Base-by-base conservation (phyloP, 2,888 invertebrate species). In the Plebejus melissa region DNA sequence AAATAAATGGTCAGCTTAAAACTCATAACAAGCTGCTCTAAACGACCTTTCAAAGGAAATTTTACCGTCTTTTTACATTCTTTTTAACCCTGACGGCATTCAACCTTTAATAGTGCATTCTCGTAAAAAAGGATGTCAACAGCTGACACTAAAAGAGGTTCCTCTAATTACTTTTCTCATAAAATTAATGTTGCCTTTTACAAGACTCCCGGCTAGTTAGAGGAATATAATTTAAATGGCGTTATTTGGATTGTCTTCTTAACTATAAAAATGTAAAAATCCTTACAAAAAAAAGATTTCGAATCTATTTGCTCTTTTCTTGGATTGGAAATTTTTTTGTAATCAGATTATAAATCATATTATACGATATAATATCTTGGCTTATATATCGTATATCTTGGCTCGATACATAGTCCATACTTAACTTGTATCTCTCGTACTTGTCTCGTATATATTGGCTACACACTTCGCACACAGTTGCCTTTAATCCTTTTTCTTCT, bases 401-500 rank as follows among this genome's bases (percentile, higher is more conserved):
- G 32, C 32, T 32, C 32, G 2, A 32, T 32, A 32, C 2, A 32
- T 32, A 22, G 22, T 22, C 22, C 22, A 22, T 22, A 22, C 22
- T 22, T 22, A 22, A 22, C 22, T 22, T 22, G 22, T 22, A 22
- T 22, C 22, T 22, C 22, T 22, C 22, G 22, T 22, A 32, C 32
- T 32, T 32, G 2, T 1, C 32, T 32, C 32, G 1, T 32, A 32
- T 32, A 32, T 46, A 3, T 46, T 46, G 46, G 9, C 46, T 46
- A 9, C 46, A 46, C 22, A 22, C 22, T 22, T 22, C 22, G 22
- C 22, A 22, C 9, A 46, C 9, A 46, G 3, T 46, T 46, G 2
- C 46, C 46, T 46, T 0, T 46, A 9, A 11, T 2, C 9, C 46
- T 46, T 46, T 9, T 46, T 60, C 28, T 77, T 79, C 79, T 82